These are phyloP conservation scores for Trilocha varians DNA, from an alignment of 2,888 invertebrate genomes.

Conservation along the genomic window DNA sequence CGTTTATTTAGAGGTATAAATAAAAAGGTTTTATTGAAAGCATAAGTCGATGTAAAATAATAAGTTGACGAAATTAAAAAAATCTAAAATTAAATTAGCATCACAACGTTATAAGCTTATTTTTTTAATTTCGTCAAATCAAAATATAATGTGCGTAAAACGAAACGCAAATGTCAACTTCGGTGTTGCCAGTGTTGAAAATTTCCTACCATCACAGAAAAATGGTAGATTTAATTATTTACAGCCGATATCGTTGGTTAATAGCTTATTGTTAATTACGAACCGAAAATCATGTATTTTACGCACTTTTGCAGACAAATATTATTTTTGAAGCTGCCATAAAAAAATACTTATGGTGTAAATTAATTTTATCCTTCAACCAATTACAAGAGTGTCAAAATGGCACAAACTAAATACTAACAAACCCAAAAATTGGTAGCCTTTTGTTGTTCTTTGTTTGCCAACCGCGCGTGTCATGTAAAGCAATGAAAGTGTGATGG, in stretches of 20 bases:
- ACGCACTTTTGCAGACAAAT: background rate
- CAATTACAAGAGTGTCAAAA: too few relatives aligned
- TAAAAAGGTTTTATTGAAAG: slow-evolving; percentile 44
- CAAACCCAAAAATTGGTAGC: too few relatives aligned
- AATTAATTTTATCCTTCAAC: too few relatives aligned
- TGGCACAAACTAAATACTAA: too few relatives aligned
- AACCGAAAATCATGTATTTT: background rate
- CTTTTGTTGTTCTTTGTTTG: too few relatives aligned
- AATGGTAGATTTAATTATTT: background rate
- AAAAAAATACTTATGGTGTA: too few relatives aligned
- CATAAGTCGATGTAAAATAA: slow-evolving; percentile 7
- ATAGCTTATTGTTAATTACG: background rate
- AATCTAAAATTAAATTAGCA: slow-evolving; percentile 1
- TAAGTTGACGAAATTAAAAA: background rate
- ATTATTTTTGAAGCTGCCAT: too few relatives aligned
- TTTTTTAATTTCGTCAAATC: background rate
- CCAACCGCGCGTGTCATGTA: too few relatives aligned
- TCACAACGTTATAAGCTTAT: slow-evolving; percentile 6
- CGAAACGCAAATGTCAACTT: background rate
- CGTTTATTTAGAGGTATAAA: slow-evolving; percentile 58
- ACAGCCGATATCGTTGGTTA: background rate
- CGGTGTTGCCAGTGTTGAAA: slow-evolving; percentile 1
- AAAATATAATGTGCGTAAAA: background rate
- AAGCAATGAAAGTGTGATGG: too few relatives aligned
- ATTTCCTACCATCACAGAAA: background rate